A percentile compares a stretch with the other conserved stretches of the same genome.
These are phyloP conservation scores for Myotis lucifugus DNA, from an alignment of 2,113 vertebrate genomes.

Conservation along the genomic window DNA sequence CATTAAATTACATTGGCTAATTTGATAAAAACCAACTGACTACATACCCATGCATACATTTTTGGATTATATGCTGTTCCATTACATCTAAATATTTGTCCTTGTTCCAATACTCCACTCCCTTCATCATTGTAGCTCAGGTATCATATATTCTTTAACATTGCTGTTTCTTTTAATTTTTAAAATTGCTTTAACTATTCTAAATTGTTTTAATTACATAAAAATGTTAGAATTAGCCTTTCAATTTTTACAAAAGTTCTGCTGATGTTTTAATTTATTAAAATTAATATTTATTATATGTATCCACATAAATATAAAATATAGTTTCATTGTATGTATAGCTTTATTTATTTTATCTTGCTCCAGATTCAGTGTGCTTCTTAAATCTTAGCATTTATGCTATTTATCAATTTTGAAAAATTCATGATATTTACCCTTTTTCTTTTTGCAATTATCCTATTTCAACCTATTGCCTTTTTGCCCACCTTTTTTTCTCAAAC, in stretches of 20 bases:
- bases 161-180: neutral
- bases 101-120: neutral
- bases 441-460: neutral
- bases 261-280: neutral
- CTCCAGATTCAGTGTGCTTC: neutral
- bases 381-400: neutral
- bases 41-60: neutral
- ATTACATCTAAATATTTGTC: neutral
- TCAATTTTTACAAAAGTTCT: neutral
- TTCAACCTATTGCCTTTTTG: neutral
- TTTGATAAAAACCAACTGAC: neutral
- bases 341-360: slow-evolving; percentile 38
- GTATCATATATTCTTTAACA: neutral
- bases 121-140: neutral
- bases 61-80: neutral
- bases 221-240: neutral
- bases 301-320: neutral
- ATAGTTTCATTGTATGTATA: neutral
- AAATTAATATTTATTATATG: neutral
- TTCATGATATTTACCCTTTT: neutral
- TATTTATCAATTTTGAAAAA: neutral
- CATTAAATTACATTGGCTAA: neutral
- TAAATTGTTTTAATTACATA: neutral
- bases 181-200: neutral
- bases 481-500: neutral